phyloP scores from a whole-genome alignment of 2,888 invertebrate species.

The Aphidoletes aphidimyza region DNA sequence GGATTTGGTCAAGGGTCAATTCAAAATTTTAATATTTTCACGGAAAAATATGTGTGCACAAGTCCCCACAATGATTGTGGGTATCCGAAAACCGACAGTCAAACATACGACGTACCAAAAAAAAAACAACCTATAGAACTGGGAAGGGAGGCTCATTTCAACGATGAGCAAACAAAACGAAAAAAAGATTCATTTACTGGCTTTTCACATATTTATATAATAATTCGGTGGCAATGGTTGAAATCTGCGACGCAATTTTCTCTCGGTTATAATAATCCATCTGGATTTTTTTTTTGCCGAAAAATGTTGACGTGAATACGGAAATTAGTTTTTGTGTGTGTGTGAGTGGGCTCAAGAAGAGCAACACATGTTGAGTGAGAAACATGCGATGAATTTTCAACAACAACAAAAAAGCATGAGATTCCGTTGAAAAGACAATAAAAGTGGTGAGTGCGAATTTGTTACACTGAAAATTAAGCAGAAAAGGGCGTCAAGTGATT shows the following conservation, averaged over 20 bases:
- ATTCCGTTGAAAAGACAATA: slow-evolving; percentile 18
- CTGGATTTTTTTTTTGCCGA: background rate
- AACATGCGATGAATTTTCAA: slow-evolving; percentile 5
- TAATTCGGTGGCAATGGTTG: background rate
- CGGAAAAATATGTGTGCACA: slow-evolving; percentile 24
- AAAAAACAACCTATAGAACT: background rate
- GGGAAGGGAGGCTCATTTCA: background rate
- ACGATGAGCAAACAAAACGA: slow-evolving; percentile 38
- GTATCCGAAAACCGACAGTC: slow-evolving; percentile 7
- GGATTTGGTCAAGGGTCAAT: slow-evolving; percentile 54
- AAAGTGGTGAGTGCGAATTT: background rate
- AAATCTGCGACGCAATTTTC: slow-evolving; percentile 47
- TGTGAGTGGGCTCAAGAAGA: background rate
- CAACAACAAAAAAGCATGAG: background rate
- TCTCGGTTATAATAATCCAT: background rate
- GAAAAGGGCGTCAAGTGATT: slow-evolving; percentile 45
- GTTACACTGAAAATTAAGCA: slow-evolving; percentile 8
- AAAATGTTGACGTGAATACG: background rate
- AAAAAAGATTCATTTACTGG: background rate
- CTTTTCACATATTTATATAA: slow-evolving; percentile 16
- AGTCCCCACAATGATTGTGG: background rate
- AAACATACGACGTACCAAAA: background rate
- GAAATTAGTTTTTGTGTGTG: background rate
- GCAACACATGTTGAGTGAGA: slow-evolving; percentile 5
- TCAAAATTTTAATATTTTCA: slow-evolving; percentile 47